Percentiles rank a stretch among this genome's conserved stretches.
Conservation (phyloP, 2,113 vertebrate species). For the Nibea albiflora region DNA sequence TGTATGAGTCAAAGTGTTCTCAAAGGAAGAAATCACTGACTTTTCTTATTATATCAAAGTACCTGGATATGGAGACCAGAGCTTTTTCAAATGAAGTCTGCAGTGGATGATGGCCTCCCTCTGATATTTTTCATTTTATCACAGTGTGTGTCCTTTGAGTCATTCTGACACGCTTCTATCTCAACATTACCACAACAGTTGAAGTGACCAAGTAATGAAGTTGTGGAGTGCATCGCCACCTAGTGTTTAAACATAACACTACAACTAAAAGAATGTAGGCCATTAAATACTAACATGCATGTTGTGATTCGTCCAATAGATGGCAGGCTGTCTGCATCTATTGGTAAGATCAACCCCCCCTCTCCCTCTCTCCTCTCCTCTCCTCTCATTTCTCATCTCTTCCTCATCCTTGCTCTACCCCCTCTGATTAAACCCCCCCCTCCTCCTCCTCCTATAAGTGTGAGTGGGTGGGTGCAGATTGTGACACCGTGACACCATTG, state of each 20-base stretch:
- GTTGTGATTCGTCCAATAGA: conserved; percentile 54
- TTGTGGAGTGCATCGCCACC: conserved; percentile 55
- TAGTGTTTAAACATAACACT: conserved; percentile 43
- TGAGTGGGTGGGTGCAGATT: conserved; percentile 44
- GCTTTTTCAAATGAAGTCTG: not conserved
- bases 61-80: not conserved
- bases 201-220: not conserved
- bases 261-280: conserved; percentile 12
- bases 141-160: not conserved
- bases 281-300: not conserved
- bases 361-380: not conserved
- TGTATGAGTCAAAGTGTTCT: not conserved
- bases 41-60: too few relatives aligned
- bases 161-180: not conserved
- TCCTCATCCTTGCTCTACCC: too few relatives aligned
- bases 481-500: conserved; percentile 54
- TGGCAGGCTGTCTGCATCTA: conserved; percentile 67
- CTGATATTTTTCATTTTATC: not conserved
- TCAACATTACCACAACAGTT: not conserved
- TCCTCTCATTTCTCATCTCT: not conserved
- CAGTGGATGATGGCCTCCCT: not conserved
- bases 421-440: conserved; percentile 14
- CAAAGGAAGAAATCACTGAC: not conserved
- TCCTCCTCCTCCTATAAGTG: conserved; percentile 26
- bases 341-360: not conserved